Evolutionary conservation across 2,888 invertebrate genomes (phyloP).

Genomic region (Rhorus exstirpatorius): DNA sequence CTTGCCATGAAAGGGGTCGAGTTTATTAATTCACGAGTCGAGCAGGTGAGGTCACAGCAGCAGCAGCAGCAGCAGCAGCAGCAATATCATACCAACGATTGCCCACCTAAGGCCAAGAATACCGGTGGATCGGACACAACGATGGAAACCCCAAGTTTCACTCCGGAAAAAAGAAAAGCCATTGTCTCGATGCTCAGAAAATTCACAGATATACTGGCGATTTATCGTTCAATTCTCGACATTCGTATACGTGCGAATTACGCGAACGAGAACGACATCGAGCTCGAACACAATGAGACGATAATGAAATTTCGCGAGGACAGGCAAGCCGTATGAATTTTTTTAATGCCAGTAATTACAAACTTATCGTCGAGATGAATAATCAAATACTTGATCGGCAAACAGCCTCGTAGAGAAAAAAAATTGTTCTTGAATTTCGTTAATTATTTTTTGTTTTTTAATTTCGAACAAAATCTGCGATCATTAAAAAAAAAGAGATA

Average conservation of each 20-base stretch:
- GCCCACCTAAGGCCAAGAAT: constrained; percentile 24
- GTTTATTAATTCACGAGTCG: constrained; percentile 58
- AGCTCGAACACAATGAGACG: constrained; percentile 48
- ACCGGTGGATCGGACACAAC: constrained; percentile 17
- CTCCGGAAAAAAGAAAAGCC: constrained; percentile 70
- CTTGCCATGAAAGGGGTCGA: constrained; percentile 55
- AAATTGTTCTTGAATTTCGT: too few relatives aligned
- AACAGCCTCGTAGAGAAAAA: too few relatives aligned
- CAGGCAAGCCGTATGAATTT: constrained; percentile 53
- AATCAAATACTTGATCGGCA: not conserved
- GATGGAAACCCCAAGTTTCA: constrained; percentile 64
- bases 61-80: constrained; percentile 18
- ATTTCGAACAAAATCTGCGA: too few relatives aligned
- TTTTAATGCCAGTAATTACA: not conserved
- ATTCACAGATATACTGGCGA: constrained; percentile 78
- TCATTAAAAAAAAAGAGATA: too few relatives aligned
- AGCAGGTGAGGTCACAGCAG: constrained; percentile 37
- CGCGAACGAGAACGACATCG: constrained; percentile 11
- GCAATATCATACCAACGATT: constrained; percentile 34
- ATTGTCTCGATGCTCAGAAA: constrained; percentile 78
- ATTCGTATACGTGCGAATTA: constrained; percentile 66
- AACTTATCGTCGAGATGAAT: not conserved
- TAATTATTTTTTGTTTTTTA: too few relatives aligned
- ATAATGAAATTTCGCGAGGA: constrained; percentile 61
- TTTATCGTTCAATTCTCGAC: constrained; percentile 79